Percentiles rank a stretch among this genome's conserved stretches.
Evolutionary conservation across 2,113 vertebrate species (phyloP).

Genomic region (Stomatorhinus ivindoensis): DNA sequence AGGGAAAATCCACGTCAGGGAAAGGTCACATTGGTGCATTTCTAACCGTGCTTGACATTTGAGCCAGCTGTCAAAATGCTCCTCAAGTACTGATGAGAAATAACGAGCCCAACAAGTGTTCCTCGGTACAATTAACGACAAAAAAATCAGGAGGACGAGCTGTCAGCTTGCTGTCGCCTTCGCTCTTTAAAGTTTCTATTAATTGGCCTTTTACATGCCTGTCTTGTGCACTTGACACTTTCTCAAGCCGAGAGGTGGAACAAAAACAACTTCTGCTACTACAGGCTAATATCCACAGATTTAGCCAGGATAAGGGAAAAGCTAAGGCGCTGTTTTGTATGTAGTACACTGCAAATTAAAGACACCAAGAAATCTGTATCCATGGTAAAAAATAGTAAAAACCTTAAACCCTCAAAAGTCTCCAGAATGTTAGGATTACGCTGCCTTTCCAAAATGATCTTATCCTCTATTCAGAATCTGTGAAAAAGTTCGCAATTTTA

Average conservation of each 20-base stretch:
- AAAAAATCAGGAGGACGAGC: not conserved
- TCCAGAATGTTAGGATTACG: not conserved
- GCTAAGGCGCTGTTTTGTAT: not conserved
- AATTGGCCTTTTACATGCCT: not conserved
- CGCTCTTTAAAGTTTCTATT: not conserved
- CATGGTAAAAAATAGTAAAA: not conserved
- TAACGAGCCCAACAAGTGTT: not conserved
- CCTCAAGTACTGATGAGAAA: not conserved
- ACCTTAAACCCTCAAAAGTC: not conserved
- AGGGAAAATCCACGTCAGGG: not conserved
- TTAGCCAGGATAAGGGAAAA: not conserved
- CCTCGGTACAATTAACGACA: not conserved
- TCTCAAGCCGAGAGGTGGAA: not conserved
- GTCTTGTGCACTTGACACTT: not conserved
- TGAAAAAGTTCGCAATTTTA: not conserved
- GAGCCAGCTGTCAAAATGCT: not conserved
- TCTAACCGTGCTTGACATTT: not conserved
- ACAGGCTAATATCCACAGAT: not conserved
- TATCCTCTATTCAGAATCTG: not conserved
- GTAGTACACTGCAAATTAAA: not conserved
- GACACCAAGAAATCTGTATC: not conserved
- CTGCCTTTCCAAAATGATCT: not conserved
- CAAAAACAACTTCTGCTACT: not conserved
- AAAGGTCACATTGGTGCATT: not conserved
- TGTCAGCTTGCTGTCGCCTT: not conserved